Evolutionary conservation across 2,888 invertebrate genomes (phyloP).

Genomic region (Resseliella maxima): DNA sequence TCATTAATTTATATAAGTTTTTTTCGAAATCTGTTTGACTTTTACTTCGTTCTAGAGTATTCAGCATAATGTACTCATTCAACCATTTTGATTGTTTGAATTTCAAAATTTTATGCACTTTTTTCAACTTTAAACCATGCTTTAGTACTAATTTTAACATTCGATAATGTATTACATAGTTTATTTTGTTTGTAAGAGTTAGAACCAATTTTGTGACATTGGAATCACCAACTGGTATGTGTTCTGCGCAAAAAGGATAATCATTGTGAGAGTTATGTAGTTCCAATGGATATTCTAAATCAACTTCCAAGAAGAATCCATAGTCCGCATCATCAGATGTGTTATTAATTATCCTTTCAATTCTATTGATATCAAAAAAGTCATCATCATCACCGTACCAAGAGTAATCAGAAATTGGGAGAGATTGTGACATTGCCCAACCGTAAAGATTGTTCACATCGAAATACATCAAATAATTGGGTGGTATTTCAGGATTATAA

Average conservation of each 20-base stretch:
- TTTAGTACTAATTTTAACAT: too few relatives aligned
- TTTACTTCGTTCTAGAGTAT: too few relatives aligned
- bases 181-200: too few relatives aligned
- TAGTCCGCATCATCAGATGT: conserved; percentile 58
- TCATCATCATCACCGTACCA: conserved; percentile 59
- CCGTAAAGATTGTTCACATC: conserved; percentile 65
- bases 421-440: conserved; percentile 62
- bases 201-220: conserved; percentile 60
- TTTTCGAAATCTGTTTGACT: too few relatives aligned
- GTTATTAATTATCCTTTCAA: conserved; percentile 55
- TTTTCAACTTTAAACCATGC: too few relatives aligned
- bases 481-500: conserved; percentile 60
- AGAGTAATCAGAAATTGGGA: conserved; percentile 62
- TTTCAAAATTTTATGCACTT: too few relatives aligned
- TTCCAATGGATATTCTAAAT: conserved; percentile 59
- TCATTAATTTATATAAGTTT: too few relatives aligned
- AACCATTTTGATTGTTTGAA: too few relatives aligned
- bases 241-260: conserved; percentile 61
- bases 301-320: conserved; percentile 62
- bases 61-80: too few relatives aligned
- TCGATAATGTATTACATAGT: too few relatives aligned
- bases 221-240: conserved; percentile 58
- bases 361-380: neutral
- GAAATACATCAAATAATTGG: conserved; percentile 62
- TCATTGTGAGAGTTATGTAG: conserved; percentile 62